phyloP scores from a whole-genome alignment of 1,140 invertebrate species.

The Mizuhopecten yessoensis region DNA sequence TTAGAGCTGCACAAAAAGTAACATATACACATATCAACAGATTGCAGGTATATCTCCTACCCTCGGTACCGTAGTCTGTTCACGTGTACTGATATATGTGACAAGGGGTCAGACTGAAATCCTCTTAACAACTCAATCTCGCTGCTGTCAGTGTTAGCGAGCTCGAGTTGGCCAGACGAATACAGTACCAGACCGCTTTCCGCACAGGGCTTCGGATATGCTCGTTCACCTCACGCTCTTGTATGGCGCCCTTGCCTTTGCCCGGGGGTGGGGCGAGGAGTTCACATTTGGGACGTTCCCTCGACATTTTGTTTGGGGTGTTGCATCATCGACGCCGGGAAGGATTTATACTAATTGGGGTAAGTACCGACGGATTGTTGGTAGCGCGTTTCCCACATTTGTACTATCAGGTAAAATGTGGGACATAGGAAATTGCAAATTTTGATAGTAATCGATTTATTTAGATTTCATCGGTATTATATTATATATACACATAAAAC shows the following conservation, averaged over 20 bases:
- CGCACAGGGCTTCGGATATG: constrained; percentile 53
- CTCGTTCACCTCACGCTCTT: constrained; percentile 56
- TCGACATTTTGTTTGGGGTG: constrained; percentile 81
- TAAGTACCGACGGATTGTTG: too few relatives aligned
- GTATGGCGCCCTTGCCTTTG: constrained; percentile 40
- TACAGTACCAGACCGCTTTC: not conserved
- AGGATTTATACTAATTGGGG: not conserved
- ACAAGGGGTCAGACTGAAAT: too few relatives aligned
- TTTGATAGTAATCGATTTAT: too few relatives aligned
- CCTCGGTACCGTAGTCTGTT: not conserved
- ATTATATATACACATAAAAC: too few relatives aligned
- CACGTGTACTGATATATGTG: not conserved
- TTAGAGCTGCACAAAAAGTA: too few relatives aligned
- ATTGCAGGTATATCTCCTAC: not conserved
- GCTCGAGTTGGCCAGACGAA: not conserved
- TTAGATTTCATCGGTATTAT: too few relatives aligned
- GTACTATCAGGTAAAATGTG: too few relatives aligned
- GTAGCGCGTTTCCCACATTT: too few relatives aligned
- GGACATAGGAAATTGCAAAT: too few relatives aligned
- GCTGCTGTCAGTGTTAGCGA: not conserved
- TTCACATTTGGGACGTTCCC: constrained; percentile 79
- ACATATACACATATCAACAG: too few relatives aligned
- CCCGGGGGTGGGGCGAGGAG: constrained; percentile 54
- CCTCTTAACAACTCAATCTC: not conserved
- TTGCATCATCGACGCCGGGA: constrained; percentile 75